Conservation (phyloP, 2,797 vertebrate species). For the Periophthalmus magnuspinnatus region DNA sequence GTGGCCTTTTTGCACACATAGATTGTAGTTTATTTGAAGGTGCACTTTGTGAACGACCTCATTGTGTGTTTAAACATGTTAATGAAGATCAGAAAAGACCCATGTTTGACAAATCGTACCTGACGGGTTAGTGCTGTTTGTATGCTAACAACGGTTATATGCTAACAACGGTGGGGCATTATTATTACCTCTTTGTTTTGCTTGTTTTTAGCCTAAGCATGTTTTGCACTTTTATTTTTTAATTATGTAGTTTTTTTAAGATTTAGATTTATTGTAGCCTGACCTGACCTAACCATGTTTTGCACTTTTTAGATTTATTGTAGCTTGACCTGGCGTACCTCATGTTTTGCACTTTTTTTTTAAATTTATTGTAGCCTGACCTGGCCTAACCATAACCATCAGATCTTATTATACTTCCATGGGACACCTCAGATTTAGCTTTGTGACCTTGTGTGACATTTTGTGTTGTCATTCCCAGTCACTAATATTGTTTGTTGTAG, state of each 20-base stretch:
- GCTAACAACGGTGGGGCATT: not conserved
- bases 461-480: not conserved
- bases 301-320: too few species aligned
- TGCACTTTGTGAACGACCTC: slow-evolving; percentile 70
- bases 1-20: slow-evolving; percentile 63
- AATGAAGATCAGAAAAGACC: slow-evolving; percentile 16
- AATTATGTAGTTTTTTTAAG: too few species aligned
- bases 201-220: too few species aligned
- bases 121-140: slow-evolving; percentile 44
- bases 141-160: not conserved
- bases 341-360: too few species aligned
- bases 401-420: too few species aligned
- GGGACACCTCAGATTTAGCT: not conserved
- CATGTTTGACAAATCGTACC: not conserved
- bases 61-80: slow-evolving; percentile 76
- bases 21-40: slow-evolving; percentile 58
- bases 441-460: not conserved
- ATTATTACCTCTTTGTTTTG: not conserved
- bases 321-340: too few species aligned
- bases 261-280: too few species aligned
- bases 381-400: too few species aligned
- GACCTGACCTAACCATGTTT: too few species aligned
- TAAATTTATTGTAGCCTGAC: too few species aligned
- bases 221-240: too few species aligned
- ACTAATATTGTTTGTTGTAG: not conserved